These are phyloP conservation scores for Triops longicaudatus DNA, from an alignment of 1,140 invertebrate species.

Conservation along the genomic window DNA sequence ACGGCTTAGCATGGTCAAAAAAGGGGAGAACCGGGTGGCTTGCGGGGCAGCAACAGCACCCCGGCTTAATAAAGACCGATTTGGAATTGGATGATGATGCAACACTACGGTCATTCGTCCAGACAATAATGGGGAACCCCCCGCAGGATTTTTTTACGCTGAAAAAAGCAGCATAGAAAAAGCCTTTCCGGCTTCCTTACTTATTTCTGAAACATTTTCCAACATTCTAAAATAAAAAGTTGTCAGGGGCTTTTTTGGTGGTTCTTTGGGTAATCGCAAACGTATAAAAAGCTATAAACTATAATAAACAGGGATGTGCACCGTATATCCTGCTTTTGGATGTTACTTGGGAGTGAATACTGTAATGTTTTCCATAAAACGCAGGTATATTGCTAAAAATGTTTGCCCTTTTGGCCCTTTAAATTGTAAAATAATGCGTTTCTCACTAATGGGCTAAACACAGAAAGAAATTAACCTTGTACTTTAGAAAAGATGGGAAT, in stretches of 20 bases:
- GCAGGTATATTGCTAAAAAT: not conserved
- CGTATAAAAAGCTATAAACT: not conserved
- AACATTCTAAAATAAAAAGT: not conserved
- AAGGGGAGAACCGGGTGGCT: not conserved
- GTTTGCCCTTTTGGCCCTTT: not conserved
- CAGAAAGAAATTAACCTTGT: not conserved
- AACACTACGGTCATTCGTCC: constrained; percentile 4
- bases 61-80: constrained; percentile 7
- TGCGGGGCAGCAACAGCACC: not conserved
- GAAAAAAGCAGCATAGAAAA: not conserved
- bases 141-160: constrained; percentile 1
- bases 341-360: not conserved
- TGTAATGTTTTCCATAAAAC: not conserved
- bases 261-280: not conserved
- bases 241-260: not conserved
- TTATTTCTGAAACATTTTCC: not conserved
- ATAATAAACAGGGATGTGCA: not conserved
- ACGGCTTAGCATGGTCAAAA: not conserved
- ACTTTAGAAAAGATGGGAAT: not conserved
- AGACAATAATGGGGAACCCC: constrained; percentile 7
- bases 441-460: no score
- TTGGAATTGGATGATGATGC: constrained; percentile 15
- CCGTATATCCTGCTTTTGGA: not conserved
- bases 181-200: not conserved
- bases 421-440: not conserved